These are phyloP conservation scores for Tangara arthus DNA, from an alignment of 2,797 vertebrate genomes.

Conservation along the genomic window DNA sequence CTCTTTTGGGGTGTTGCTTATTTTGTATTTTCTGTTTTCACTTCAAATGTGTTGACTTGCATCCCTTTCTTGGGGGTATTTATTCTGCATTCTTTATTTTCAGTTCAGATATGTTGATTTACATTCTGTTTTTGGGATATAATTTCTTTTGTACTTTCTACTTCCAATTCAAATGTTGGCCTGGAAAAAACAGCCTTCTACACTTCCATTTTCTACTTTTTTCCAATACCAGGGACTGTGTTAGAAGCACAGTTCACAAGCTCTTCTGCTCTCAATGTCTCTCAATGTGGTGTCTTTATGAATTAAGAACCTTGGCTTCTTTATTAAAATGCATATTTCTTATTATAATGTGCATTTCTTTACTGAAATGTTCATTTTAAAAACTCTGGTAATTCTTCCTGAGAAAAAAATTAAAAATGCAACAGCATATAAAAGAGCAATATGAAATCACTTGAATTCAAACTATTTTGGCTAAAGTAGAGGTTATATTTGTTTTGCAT, in stretches of 20 bases:
- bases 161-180: not conserved
- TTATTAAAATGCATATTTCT: not conserved
- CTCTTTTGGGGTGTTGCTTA: not conserved
- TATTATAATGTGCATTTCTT: not conserved
- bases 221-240: not conserved
- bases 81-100: not conserved
- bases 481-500: not conserved
- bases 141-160: not conserved
- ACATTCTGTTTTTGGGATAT: accelerated
- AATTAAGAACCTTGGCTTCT: not conserved
- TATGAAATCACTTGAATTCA: not conserved
- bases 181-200: not conserved
- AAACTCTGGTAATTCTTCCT: not conserved
- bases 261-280: not conserved
- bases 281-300: not conserved
- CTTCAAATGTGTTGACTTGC: not conserved
- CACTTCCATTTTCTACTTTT: not conserved
- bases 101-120: not conserved
- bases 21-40: not conserved
- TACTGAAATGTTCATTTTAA: not conserved
- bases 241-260: not conserved
- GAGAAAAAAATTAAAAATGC: not conserved
- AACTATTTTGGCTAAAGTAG: not conserved
- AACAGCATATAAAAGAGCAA: not conserved
- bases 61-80: not conserved